Percentiles rank a stretch among this genome's conserved stretches.
Evolutionary conservation across 2,888 invertebrate species (phyloP).

Genomic region (Schizaphis graminum): DNA sequence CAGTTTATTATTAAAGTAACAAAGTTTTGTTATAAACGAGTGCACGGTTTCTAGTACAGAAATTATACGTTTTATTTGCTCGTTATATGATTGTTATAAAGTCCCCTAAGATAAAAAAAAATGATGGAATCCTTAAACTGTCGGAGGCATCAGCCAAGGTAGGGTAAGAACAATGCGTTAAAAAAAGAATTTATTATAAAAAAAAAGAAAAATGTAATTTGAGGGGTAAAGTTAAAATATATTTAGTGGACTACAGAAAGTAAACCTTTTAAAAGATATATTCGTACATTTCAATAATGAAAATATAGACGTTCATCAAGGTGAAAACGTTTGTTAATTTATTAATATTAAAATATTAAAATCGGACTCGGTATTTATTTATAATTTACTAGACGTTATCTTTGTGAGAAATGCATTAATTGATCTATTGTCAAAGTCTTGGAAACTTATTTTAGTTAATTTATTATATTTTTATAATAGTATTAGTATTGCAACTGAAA

Average conservation of each 20-base stretch:
- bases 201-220: constrained; percentile 35
- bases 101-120: constrained; percentile 28
- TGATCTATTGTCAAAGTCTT: not conserved
- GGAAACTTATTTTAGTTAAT: not conserved
- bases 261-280: constrained; percentile 14
- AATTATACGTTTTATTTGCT: constrained; percentile 38
- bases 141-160: not conserved
- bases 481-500: not conserved
- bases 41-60: not conserved
- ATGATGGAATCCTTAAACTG: not conserved
- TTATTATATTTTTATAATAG: not conserved
- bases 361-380: constrained; percentile 4
- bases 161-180: not conserved
- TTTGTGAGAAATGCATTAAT: not conserved
- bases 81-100: not conserved
- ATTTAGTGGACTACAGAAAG: constrained; percentile 33
- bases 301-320: not conserved
- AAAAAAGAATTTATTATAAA: constrained; percentile 39
- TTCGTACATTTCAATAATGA: not conserved
- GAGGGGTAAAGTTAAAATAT: constrained; percentile 34
- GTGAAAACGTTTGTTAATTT: constrained; percentile 45
- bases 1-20: constrained; percentile 30
- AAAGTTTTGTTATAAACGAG: not conserved
- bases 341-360: constrained; percentile 38
- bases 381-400: not conserved